Conservation (phyloP, 2,888 invertebrate species). For the Bimastos eiseni region DNA sequence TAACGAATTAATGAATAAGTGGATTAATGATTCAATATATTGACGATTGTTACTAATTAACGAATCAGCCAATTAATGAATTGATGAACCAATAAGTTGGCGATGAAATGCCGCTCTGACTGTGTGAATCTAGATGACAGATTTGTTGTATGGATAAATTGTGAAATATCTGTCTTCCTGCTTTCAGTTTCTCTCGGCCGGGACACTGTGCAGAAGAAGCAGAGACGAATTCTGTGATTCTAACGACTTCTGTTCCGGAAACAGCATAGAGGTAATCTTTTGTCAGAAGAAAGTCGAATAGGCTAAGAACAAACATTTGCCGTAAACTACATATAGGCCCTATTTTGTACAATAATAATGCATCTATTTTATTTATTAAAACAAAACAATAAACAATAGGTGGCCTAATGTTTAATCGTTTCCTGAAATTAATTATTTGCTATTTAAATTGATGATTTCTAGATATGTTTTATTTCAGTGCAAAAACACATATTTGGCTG, state of each 20-base stretch:
- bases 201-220: slow-evolving; percentile 1
- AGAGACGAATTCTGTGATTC: neutral
- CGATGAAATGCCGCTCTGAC: too few relatives aligned
- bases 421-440: neutral
- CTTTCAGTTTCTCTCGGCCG: slow-evolving; percentile 15
- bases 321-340: neutral
- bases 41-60: too few relatives aligned
- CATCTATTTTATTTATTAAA: too few relatives aligned
- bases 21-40: too few relatives aligned
- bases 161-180: neutral
- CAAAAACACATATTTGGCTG: slow-evolving; percentile 8
- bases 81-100: too few relatives aligned
- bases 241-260: slow-evolving; percentile 14
- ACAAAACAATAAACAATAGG: too few relatives aligned
- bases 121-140: too few relatives aligned
- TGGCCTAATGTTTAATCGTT: too few relatives aligned
- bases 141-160: neutral
- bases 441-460: neutral
- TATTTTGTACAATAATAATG: too few relatives aligned
- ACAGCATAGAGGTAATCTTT: neutral
- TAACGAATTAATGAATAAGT: too few relatives aligned
- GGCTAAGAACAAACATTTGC: neutral
- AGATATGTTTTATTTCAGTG: slow-evolving; percentile 8
- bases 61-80: too few relatives aligned
- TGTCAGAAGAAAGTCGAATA: neutral